A percentile compares a stretch with the other conserved stretches of the same genome.
phyloP scores from a whole-genome alignment of 2,113 vertebrate species.

The Egretta garzetta region DNA sequence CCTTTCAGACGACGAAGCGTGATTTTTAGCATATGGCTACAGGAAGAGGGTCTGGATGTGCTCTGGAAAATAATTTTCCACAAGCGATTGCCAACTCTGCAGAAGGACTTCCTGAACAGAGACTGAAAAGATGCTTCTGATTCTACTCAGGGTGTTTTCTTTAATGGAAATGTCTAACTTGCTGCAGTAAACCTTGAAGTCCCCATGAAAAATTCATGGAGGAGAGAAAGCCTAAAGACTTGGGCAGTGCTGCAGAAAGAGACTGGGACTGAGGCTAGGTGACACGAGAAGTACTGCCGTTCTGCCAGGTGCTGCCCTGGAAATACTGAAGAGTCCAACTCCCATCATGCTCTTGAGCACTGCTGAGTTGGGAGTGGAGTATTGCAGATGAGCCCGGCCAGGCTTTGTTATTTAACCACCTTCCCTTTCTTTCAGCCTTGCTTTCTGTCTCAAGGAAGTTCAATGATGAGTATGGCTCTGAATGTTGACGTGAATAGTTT shows the following conservation, averaged over 20 bases:
- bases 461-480: neutral
- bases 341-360: neutral
- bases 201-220: slow-evolving; percentile 37
- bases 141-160: slow-evolving; percentile 12
- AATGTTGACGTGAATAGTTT: neutral
- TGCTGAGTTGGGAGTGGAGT: neutral
- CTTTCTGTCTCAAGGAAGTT: neutral
- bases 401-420: neutral
- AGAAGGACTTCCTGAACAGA: slow-evolving; percentile 25
- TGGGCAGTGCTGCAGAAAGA: neutral
- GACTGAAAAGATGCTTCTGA: slow-evolving; percentile 24
- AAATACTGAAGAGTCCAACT: neutral
- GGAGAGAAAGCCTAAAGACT: neutral
- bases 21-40: slow-evolving; percentile 45
- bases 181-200: slow-evolving; percentile 31
- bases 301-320: slow-evolving; percentile 18
- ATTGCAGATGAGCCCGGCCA: neutral
- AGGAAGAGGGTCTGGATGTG: slow-evolving; percentile 35
- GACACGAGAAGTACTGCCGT: neutral
- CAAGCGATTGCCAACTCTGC: slow-evolving; percentile 4
- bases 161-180: slow-evolving; percentile 43
- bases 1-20: neutral
- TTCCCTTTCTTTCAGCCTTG: neutral
- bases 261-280: neutral
- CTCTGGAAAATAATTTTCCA: slow-evolving; percentile 54